Percentiles rank a stretch among this genome's conserved stretches.
These are phyloP conservation scores for Littorina saxatilis DNA, from an alignment of 1,140 invertebrate species.

Conservation along the genomic window DNA sequence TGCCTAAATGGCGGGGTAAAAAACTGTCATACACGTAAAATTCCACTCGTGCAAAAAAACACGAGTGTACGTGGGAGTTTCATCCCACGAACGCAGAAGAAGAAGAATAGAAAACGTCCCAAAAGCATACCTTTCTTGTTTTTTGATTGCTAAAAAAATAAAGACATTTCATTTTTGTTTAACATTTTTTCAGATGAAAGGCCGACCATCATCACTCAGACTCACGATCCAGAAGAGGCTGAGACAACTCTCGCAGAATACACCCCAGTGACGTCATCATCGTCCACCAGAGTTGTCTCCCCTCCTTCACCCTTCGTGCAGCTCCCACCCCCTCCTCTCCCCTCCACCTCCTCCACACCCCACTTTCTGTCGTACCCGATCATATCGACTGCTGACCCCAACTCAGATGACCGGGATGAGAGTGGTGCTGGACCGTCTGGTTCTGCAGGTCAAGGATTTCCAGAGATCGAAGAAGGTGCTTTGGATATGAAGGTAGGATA, in stretches of 20 bases:
- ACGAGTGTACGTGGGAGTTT: too few relatives aligned
- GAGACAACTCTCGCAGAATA: not conserved
- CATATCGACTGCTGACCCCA: not conserved
- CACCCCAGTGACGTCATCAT: not conserved
- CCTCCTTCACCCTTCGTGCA: not conserved
- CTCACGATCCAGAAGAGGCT: not conserved
- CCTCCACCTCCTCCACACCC: conserved; percentile 11
- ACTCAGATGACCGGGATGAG: not conserved
- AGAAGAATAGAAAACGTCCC: too few relatives aligned
- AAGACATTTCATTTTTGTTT: not conserved
- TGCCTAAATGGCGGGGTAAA: too few relatives aligned
- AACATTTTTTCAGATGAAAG: not conserved
- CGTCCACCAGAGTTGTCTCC: not conserved
- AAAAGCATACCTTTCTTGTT: too few relatives aligned
- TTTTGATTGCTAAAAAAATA: too few relatives aligned
- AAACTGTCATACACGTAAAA: too few relatives aligned
- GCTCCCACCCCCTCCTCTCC: not conserved
- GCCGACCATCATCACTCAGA: not conserved
- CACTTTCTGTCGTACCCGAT: conserved; percentile 10
- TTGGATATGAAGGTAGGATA: too few relatives aligned
- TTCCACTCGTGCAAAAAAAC: too few relatives aligned
- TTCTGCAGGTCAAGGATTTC: too few relatives aligned
- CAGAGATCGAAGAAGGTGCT: too few relatives aligned
- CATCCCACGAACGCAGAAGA: too few relatives aligned
- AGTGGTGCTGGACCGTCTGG: too few relatives aligned